Percentiles rank a stretch among this genome's conserved stretches.
Conservation (phyloP, 2,888 invertebrate genomes). For the Caradrina clavipalpis region DNA sequence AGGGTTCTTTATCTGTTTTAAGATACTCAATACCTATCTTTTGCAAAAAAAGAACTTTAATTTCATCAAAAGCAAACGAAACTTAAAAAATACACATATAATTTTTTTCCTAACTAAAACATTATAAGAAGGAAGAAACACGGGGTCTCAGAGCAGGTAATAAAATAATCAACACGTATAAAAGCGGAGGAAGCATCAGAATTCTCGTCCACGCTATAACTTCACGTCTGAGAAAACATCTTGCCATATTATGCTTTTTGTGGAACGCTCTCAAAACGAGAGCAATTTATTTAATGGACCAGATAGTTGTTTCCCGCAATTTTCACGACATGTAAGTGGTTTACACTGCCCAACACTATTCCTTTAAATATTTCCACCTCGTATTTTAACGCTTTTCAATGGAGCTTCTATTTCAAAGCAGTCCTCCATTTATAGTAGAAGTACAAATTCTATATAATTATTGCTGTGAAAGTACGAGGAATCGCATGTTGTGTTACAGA, state of each 20-base stretch:
- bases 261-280: constrained; percentile 74
- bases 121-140: constrained; percentile 2
- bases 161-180: constrained; percentile 51
- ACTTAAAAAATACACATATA: neutral
- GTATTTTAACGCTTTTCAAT: constrained; percentile 54
- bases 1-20: too few species aligned
- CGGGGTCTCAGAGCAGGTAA: constrained; percentile 26
- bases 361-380: constrained; percentile 54
- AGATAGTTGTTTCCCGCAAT: constrained; percentile 75
- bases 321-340: constrained; percentile 66
- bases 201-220: constrained; percentile 67
- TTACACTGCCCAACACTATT: constrained; percentile 55
- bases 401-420: constrained; percentile 32
- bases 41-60: too few species aligned
- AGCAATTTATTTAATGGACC: constrained; percentile 86
- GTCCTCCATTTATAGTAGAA: constrained; percentile 36
- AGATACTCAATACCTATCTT: too few species aligned
- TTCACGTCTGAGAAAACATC: constrained; percentile 72
- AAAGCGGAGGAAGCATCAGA: constrained; percentile 61
- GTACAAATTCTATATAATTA: constrained; percentile 27
- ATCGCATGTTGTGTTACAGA: constrained; percentile 27
- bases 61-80: neutral
- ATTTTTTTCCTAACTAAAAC: neutral
- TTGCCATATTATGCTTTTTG: constrained; percentile 74
- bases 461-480: neutral